Conservation (phyloP, 2,888 invertebrate genomes). For the Sesamia inferens region DNA sequence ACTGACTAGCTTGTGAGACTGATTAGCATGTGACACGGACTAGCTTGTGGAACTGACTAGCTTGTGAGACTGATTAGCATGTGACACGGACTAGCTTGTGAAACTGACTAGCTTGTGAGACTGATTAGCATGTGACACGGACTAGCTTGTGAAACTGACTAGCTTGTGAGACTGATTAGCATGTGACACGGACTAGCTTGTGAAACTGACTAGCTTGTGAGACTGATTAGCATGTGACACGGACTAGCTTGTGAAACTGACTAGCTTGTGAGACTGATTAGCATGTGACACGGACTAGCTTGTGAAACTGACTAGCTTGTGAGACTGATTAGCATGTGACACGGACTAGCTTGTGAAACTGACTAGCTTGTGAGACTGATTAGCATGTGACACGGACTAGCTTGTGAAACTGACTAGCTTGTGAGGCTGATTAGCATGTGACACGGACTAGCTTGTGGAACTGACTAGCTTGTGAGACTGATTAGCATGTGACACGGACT, state of each 20-base stretch:
- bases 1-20: constrained; percentile 23
- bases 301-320: constrained; percentile 29
- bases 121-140: too few relatives aligned
- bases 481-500: too few relatives aligned
- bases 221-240: too few relatives aligned
- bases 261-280: constrained; percentile 14
- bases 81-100: too few relatives aligned
- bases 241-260: constrained; percentile 7
- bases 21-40: too few relatives aligned
- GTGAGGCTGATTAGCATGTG: neutral
- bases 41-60: constrained; percentile 24
- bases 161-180: constrained; percentile 7
- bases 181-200: too few relatives aligned
- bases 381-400: too few relatives aligned
- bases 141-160: constrained; percentile 17
- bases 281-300: too few relatives aligned
- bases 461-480: constrained; percentile 22
- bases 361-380: constrained; percentile 17
- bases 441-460: too few relatives aligned
- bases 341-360: neutral
- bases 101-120: constrained; percentile 26
- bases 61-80: constrained; percentile 3
- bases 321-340: neutral
- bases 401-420: constrained; percentile 28
- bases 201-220: constrained; percentile 30